Evolutionary conservation across 2,797 vertebrate species (phyloP).

Genomic region (Lacerta agilis): DNA sequence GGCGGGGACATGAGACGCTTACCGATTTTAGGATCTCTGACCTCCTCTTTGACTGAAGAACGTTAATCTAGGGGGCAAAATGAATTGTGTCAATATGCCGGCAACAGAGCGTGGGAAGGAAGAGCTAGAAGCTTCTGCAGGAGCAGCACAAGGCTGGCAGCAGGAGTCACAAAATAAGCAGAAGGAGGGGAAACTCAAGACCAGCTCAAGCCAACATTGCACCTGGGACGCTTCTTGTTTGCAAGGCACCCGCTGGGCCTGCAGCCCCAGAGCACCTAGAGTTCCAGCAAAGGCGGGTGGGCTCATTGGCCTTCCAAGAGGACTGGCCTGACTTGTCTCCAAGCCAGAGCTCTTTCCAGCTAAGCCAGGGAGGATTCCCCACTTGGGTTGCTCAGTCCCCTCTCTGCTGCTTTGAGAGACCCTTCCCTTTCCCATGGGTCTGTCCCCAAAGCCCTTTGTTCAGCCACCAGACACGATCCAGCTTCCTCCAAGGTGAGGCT

Average conservation of each 20-base stretch:
- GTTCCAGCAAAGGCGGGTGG: neutral
- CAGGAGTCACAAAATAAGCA: too few species aligned
- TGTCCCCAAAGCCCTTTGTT: neutral
- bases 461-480: too few species aligned
- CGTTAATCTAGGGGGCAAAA: conserved; percentile 87
- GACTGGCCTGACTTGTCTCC: neutral
- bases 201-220: conserved; percentile 40
- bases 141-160: rapidly evolving
- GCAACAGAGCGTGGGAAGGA: too few species aligned
- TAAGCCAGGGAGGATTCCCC: neutral
- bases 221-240: neutral
- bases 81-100: conserved; percentile 26
- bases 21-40: conserved; percentile 99
- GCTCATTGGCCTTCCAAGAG: neutral
- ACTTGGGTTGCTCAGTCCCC: too few species aligned
- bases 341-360: neutral
- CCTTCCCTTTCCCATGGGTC: neutral
- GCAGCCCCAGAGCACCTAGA: neutral
- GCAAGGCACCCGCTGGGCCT: neutral
- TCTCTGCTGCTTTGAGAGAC: neutral
- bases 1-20: conserved; percentile 48
- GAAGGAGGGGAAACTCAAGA: too few species aligned
- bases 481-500: neutral
- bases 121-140: neutral
- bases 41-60: conserved; percentile 96